Evolutionary conservation across 2,113 vertebrate genomes (phyloP), one percentile per base, ranked within the genome.

Genomic region (Microcebus murinus): DNA sequence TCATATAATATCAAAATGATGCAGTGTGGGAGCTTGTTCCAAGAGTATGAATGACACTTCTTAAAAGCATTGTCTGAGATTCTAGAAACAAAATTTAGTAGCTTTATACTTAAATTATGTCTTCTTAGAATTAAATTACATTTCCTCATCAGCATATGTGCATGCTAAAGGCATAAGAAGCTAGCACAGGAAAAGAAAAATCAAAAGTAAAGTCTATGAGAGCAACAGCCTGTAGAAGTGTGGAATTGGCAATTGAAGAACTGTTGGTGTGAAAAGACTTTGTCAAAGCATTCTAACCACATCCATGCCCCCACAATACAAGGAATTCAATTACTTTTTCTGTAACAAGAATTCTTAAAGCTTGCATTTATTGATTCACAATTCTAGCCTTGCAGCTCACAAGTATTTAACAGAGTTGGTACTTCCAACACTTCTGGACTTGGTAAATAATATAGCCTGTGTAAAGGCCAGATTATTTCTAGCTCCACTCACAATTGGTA

Each of bases 291-390:
- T 59, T 77, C 42, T 80, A 85, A 70, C 39, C 48, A n/a, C 20
- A 68, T 50, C 50, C n/a, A 50, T 80, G 63, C n/a, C 50, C 27
- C 52, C 39, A 23, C 9, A 71, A 45, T 50, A 50, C 79, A 50
- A 86, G 34, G 12, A 86, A 91, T 86, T 86, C 5, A 1, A 91
- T 95, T 85, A 77, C n/a, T 61, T 95, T 77, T 95, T 84, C 52
- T 80, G 50, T 91, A 68, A 52, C 25, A 79, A 80, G 18, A 95
- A 79, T 61, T 86, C 52, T 80, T 68, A 70, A 39, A 68, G 39
- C 25, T 79, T 65, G 21, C 23, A 48, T 85, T 90, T 95, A 85
- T 50, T 67, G 80, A 95, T 95, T 76, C 31, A 77, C 31, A 77
- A 34, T 90, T 85, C 31, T 67, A 45, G 34, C 25, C n/a, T 65